Conservation (phyloP, 2,888 invertebrate genomes). For the Tuta absoluta region DNA sequence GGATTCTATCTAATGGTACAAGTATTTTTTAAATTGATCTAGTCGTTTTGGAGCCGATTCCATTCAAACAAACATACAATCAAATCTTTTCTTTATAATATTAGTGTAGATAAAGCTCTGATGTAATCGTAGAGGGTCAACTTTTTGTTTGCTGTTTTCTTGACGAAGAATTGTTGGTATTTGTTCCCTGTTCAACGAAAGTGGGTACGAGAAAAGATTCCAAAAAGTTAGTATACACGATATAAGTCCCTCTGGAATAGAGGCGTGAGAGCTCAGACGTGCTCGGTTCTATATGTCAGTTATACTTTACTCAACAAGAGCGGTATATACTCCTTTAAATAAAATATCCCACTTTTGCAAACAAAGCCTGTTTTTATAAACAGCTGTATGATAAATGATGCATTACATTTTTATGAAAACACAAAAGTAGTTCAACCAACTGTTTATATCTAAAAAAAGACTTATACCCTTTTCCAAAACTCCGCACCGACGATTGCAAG, state of each 20-base stretch:
- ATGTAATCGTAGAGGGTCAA: not conserved
- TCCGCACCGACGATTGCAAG: no score
- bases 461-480: no score
- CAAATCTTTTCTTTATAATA: no score
- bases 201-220: slow-evolving; percentile 15
- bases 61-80: no score
- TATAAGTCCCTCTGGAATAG: slow-evolving; percentile 8
- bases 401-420: no score
- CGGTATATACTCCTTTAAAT: not conserved
- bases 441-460: no score
- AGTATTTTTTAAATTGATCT: no score
- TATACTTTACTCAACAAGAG: not conserved
- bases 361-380: not conserved
- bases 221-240: slow-evolving; percentile 2
- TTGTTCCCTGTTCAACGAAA: not conserved
- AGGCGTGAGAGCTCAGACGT: slow-evolving; percentile 19
- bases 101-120: no score
- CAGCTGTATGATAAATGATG: no score
- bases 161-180: not conserved
- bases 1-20: no score
- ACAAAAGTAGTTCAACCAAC: no score
- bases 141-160: not conserved
- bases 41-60: no score
- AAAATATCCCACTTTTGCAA: not conserved
- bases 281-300: slow-evolving; percentile 9